These are phyloP conservation scores for Polymixis flavicincta DNA, from an alignment of 2,888 invertebrate genomes.

Conservation along the genomic window DNA sequence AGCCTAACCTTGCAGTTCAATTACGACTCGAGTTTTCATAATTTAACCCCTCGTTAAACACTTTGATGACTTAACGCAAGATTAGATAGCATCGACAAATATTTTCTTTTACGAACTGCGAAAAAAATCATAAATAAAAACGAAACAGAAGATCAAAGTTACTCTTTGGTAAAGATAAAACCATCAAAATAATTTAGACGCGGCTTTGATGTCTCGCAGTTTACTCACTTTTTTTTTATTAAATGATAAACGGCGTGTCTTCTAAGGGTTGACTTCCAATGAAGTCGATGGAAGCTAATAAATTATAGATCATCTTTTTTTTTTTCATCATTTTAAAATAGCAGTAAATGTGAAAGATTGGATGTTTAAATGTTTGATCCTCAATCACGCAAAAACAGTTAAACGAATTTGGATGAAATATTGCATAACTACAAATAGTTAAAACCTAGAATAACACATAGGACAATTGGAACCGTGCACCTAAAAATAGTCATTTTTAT, in stretches of 20 bases:
- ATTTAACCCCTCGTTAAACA: conserved; percentile 35
- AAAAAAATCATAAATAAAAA: conserved; percentile 56
- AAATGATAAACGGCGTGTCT: conserved; percentile 52
- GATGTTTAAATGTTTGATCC: too few species aligned
- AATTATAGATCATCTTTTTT: conserved; percentile 46
- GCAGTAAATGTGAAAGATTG: too few species aligned
- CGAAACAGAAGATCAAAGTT: conserved; percentile 67
- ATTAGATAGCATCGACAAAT: conserved; percentile 53
- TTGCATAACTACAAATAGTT: too few species aligned
- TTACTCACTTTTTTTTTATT: conserved; percentile 62
- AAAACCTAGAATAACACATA: too few species aligned
- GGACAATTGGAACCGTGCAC: too few species aligned
- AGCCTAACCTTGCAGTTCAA: conserved; percentile 2
- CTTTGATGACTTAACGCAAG: conserved; percentile 56
- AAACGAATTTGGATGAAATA: too few species aligned
- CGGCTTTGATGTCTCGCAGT: conserved; percentile 66
- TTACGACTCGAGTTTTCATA: conserved; percentile 6
- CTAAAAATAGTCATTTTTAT: too few species aligned
- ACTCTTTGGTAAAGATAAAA: conserved; percentile 61
- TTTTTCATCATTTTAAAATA: not conserved
- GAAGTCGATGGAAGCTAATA: conserved; percentile 55
- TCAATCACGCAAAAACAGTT: too few species aligned
- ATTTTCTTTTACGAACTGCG: conserved; percentile 42
- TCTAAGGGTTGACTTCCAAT: conserved; percentile 62
- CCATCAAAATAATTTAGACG: conserved; percentile 68